phyloP scores from a whole-genome alignment of 2,888 invertebrate genomes.

The Matsumyia berberina region DNA sequence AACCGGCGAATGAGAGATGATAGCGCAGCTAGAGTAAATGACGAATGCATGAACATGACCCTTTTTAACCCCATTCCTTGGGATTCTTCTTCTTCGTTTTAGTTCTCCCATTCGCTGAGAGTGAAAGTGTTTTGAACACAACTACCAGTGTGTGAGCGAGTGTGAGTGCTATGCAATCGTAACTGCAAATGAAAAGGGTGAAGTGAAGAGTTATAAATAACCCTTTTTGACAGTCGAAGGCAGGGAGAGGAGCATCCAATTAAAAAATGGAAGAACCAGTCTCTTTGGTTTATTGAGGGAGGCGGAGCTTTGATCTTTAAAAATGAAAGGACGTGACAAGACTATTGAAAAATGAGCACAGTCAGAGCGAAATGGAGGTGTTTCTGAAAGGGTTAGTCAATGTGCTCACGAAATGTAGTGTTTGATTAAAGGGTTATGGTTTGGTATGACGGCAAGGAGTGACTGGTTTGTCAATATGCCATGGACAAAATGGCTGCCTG shows the following conservation, averaged over 20 bases:
- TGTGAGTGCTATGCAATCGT: background rate
- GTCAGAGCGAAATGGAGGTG: background rate
- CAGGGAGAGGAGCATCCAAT: slow-evolving; percentile 8
- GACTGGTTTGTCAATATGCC: too few species aligned
- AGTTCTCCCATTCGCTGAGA: slow-evolving; percentile 40
- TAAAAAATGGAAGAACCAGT: slow-evolving; percentile 7
- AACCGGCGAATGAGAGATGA: slow-evolving; percentile 44
- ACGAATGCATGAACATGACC: slow-evolving; percentile 48
- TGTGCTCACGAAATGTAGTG: too few species aligned
- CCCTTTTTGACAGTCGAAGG: slow-evolving; percentile 30
- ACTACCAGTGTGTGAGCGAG: background rate
- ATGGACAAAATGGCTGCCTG: too few species aligned
- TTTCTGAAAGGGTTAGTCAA: slow-evolving; percentile 21
- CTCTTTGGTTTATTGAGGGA: background rate
- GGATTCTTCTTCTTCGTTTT: slow-evolving; percentile 2
- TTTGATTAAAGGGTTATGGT: too few species aligned
- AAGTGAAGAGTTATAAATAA: slow-evolving; percentile 32
- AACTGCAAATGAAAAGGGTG: slow-evolving; percentile 1
- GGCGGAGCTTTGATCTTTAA: slow-evolving; percentile 52
- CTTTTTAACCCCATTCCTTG: slow-evolving; percentile 40
- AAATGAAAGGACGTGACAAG: background rate
- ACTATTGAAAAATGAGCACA: too few species aligned
- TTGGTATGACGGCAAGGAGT: too few species aligned
- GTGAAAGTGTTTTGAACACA: slow-evolving; percentile 70
- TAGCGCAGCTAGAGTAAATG: background rate